A percentile compares a stretch with the other conserved stretches of the same genome.
phyloP scores from a whole-genome alignment of 2,888 invertebrate species.

The Atherix ibis region DNA sequence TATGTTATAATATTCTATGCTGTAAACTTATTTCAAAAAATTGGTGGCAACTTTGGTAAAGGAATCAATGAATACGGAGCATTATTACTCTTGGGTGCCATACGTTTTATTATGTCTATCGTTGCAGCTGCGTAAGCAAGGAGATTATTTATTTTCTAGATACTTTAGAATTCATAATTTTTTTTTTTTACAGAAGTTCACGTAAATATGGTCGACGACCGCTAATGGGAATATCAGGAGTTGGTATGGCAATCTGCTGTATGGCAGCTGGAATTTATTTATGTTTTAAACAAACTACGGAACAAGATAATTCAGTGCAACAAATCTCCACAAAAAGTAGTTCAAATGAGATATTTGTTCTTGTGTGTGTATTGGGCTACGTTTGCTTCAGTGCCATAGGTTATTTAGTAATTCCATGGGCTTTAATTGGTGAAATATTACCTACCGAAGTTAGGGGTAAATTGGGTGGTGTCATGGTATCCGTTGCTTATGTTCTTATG shows the following conservation, averaged over 20 bases:
- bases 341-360: slow-evolving; percentile 24
- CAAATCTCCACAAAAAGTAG: background rate
- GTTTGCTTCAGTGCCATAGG: slow-evolving; percentile 39
- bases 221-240: slow-evolving; percentile 35
- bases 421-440: slow-evolving; percentile 30
- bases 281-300: slow-evolving; percentile 7
- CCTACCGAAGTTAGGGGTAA: slow-evolving; percentile 30
- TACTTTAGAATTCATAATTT: background rate
- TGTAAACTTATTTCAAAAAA: slow-evolving; percentile 13
- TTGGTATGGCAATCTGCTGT: slow-evolving; percentile 36
- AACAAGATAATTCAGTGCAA: background rate
- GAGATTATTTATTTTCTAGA: background rate
- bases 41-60: slow-evolving; percentile 14
- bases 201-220: slow-evolving; percentile 35
- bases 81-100: slow-evolving; percentile 12
- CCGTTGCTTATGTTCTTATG: slow-evolving; percentile 39
- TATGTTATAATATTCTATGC: slow-evolving; percentile 42
- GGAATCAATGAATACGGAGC: slow-evolving; percentile 14
- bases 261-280: slow-evolving; percentile 12
- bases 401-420: slow-evolving; percentile 42
- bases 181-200: slow-evolving; percentile 22
- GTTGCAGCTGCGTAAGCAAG: slow-evolving; percentile 27
- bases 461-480: slow-evolving; percentile 36
- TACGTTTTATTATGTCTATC: slow-evolving; percentile 36
- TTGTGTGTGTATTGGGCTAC: slow-evolving; percentile 35